Conservation (phyloP, 2,888 invertebrate species). For the Pseudoips prasinana region DNA sequence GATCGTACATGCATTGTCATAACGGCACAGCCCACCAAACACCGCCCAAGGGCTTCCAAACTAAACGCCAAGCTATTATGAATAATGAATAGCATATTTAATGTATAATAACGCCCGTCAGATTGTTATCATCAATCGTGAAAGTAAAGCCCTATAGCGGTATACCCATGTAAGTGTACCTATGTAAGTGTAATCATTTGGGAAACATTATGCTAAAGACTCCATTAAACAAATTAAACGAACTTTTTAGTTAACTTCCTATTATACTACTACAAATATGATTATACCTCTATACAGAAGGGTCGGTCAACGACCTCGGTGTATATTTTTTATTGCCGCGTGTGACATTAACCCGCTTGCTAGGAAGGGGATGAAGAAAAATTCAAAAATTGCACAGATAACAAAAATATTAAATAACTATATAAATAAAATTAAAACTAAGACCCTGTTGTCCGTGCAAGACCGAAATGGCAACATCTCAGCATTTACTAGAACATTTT, state of each 20-base stretch:
- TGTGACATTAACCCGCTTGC: too few relatives aligned
- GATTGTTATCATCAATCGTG: slow-evolving; percentile 21
- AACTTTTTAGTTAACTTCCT: slow-evolving; percentile 16
- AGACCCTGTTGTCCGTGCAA: too few relatives aligned
- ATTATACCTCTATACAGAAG: slow-evolving; percentile 5
- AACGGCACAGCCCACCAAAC: not conserved
- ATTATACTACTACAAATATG: slow-evolving; percentile 11
- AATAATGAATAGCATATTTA: not conserved
- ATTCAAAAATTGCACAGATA: too few relatives aligned
- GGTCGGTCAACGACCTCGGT: too few relatives aligned
- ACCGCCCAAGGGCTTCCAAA: not conserved
- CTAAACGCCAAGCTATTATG: not conserved
- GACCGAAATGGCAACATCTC: too few relatives aligned
- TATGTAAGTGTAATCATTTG: slow-evolving; percentile 14
- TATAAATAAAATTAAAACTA: too few relatives aligned
- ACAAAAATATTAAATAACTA: too few relatives aligned
- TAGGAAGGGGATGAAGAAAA: too few relatives aligned
- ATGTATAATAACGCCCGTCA: slow-evolving; percentile 6
- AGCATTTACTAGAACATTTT: too few relatives aligned
- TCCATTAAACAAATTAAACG: slow-evolving; percentile 22
- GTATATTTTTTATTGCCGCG: too few relatives aligned
- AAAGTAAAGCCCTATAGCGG: slow-evolving; percentile 10
- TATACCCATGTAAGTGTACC: slow-evolving; percentile 10
- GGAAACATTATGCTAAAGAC: slow-evolving; percentile 7
- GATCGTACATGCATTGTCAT: too few relatives aligned